A percentile compares a stretch with the other conserved stretches of the same genome.
phyloP scores from a whole-genome alignment of 2,888 invertebrate genomes.

The Drosophila nigricruria region DNA sequence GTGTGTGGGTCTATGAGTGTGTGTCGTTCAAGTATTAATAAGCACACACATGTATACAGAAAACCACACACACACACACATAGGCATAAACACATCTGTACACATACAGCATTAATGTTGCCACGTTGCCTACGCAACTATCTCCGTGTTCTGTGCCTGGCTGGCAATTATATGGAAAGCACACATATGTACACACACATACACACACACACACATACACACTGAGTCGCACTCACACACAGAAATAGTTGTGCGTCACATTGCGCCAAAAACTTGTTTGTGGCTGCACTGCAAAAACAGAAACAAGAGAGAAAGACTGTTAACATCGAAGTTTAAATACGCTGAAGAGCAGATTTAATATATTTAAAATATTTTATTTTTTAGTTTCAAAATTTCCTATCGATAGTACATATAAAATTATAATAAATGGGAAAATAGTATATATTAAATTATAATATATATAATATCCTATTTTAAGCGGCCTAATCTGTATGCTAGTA shows the following conservation, averaged over 20 bases:
- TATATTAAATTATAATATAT: too few species aligned
- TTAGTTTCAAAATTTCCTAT: too few species aligned
- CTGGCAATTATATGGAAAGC: constrained; percentile 47
- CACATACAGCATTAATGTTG: constrained; percentile 13
- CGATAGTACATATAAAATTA: too few species aligned
- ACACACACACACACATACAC: neutral
- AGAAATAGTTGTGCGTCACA: constrained; percentile 6
- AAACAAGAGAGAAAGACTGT: neutral
- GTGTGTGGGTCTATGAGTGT: constrained; percentile 22
- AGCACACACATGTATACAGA: constrained; percentile 22
- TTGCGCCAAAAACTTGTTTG: constrained; percentile 34
- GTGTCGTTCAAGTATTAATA: constrained; percentile 67
- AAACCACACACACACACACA: constrained; percentile 6
- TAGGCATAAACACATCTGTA: constrained; percentile 12
- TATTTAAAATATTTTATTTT: neutral
- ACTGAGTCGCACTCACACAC: neutral
- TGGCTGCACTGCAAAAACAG: constrained; percentile 24
- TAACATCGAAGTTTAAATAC: neutral
- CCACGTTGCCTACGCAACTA: constrained; percentile 35
- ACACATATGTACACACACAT: constrained; percentile 38
- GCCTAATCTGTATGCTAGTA: too few species aligned
- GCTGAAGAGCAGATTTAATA: neutral
- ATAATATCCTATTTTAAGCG: too few species aligned
- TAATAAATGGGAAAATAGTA: too few species aligned
- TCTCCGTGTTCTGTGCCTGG: constrained; percentile 55